Evolutionary conservation across 2,888 invertebrate genomes (phyloP), one percentile per base, ranked within the genome.

Genomic region (Drosophila merina): DNA sequence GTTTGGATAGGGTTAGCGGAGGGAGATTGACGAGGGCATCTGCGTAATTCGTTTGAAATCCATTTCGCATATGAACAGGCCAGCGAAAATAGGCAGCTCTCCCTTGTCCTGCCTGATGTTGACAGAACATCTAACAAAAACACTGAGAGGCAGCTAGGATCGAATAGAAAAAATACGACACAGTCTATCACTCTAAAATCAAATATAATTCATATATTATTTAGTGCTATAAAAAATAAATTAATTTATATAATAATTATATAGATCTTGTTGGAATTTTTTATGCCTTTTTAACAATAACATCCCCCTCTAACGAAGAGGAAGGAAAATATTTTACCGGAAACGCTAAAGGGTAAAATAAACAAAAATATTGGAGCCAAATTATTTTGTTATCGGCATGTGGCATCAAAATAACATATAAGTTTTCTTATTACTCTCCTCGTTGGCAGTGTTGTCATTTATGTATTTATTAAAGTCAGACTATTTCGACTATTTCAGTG

Each of bases 91-190:
- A 67, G 56, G 54, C 55, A 38, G 26, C 70, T 33, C 40, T 40
- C 50, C 38, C 40, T 47, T 26, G 47, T n/a, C 40, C 49, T 38
- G 55, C 40, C 51, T 75, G 62, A 56, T 86, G 72, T 76, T 86
- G 66, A 71, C 80, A 86, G 71, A 77, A 74, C 50, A 45, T 72
- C 68, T 76, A 86, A 76, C 74, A 70, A 86, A 83, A 84, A 88
- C 81, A 86, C 74, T 72, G 57, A 47, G 55, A 51, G 55, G 55
- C 40, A 57, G 56, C 56, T 56, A 20, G 51, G 36, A 63, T 38
- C 12, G 20, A 38, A 47, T 44, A 45, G 36, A 8, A 8, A 45
- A 58, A 30, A n/a, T 40, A 2, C 8, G 12, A 7, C 7, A n/a
- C 12, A 60, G 60, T 47, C 31, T 33, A 33, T 33, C 8, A 10